Conservation (phyloP, 2,113 vertebrate species). For the Passer domesticus region DNA sequence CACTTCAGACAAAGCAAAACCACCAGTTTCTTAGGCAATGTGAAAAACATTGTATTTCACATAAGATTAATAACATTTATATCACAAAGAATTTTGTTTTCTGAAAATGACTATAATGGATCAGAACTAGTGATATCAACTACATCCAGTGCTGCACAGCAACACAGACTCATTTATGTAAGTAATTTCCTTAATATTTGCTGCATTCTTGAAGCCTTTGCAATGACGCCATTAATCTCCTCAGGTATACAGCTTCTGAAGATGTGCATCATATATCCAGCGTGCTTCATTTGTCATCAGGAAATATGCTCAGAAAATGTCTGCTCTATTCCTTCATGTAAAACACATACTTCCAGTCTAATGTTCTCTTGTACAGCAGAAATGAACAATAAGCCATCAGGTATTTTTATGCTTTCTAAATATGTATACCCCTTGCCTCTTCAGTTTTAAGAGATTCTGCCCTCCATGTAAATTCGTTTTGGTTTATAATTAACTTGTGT, state of each 20-base stretch:
- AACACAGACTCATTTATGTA: not conserved
- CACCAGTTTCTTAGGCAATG: not conserved
- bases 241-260: not conserved
- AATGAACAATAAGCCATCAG: not conserved
- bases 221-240: not conserved
- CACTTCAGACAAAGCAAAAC: not conserved
- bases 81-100: not conserved
- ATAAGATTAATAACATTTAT: not conserved
- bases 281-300: not conserved
- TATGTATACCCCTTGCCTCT: not conserved
- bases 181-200: not conserved
- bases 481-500: constrained; percentile 44
- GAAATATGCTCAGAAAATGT: not conserved
- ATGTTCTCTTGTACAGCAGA: not conserved
- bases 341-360: not conserved
- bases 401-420: not conserved
- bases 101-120: not conserved
- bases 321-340: not conserved
- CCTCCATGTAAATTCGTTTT: constrained; percentile 11
- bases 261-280: not conserved
- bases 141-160: not conserved
- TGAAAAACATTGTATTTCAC: not conserved
- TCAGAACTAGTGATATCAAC: not conserved
- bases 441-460: constrained; percentile 2
- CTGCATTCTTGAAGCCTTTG: not conserved